Percentiles rank a stretch among this genome's conserved stretches.
Conservation (phyloP, 2,888 invertebrate species). For the Gerris lacustris region DNA sequence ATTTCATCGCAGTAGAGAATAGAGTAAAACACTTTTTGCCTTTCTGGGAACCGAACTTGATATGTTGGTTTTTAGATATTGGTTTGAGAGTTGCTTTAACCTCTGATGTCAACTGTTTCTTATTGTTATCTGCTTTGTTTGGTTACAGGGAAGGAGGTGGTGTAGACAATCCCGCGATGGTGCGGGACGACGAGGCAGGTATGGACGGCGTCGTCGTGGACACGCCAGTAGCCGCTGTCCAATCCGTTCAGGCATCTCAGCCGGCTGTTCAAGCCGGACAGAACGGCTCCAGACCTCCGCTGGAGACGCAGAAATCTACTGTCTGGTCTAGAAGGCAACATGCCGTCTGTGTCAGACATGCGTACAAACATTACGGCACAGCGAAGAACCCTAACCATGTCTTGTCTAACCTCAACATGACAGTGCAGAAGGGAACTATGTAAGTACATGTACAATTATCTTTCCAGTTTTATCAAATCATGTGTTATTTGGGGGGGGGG, state of each 20-base stretch:
- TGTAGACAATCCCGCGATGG: slow-evolving; percentile 25
- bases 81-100: no score
- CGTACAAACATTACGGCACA: slow-evolving; percentile 80
- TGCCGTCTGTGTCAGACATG: slow-evolving; percentile 75
- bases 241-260: slow-evolving; percentile 25
- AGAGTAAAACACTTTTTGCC: no score
- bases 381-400: slow-evolving; percentile 78
- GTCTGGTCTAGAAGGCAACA: slow-evolving; percentile 63
- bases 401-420: slow-evolving; percentile 80
- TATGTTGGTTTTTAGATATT: no score
- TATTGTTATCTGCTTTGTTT: no score
- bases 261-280: slow-evolving; percentile 15
- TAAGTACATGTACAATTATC: slow-evolving; percentile 44
- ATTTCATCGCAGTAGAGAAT: no score
- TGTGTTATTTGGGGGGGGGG: no score
- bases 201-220: slow-evolving; percentile 15
- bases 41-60: no score
- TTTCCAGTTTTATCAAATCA: no score
- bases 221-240: slow-evolving; percentile 14
- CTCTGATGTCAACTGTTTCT: no score
- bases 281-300: slow-evolving; percentile 22
- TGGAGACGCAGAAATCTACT: slow-evolving; percentile 38
- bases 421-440: slow-evolving; percentile 89
- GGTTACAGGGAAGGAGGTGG: slow-evolving; percentile 25
- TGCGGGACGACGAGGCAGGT: slow-evolving; percentile 24